Percentiles rank a stretch among this genome's conserved stretches.
Conservation (phyloP, 2,797 vertebrate species). For the Acomys russatus region DNA sequence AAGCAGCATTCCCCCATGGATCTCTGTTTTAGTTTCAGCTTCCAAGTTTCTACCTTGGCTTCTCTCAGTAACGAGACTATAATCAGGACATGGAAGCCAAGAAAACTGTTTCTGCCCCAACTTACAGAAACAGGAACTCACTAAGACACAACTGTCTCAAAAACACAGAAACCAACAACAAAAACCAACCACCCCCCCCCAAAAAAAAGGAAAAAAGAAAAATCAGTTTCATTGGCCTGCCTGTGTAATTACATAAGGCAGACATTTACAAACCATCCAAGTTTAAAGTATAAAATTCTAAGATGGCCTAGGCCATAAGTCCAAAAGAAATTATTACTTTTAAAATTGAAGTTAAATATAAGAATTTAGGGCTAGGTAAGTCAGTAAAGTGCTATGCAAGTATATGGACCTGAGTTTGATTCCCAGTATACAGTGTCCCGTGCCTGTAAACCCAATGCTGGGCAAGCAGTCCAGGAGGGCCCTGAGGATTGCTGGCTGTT, state of each 20-base stretch:
- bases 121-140: neutral
- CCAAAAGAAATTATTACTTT: neutral
- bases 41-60: neutral
- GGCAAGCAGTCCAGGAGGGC: neutral
- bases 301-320: neutral
- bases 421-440: neutral
- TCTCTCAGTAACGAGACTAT: neutral
- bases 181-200: neutral
- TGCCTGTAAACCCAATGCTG: neutral
- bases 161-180: no score
- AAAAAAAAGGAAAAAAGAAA: neutral
- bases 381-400: neutral
- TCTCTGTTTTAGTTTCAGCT: neutral
- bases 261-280: neutral
- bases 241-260: neutral
- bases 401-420: neutral
- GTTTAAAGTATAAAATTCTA: conserved; percentile 25
- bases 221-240: neutral
- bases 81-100: neutral
- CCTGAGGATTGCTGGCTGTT: neutral
- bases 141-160: neutral
- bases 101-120: neutral
- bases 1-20: neutral
- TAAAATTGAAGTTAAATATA: neutral
- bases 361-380: neutral